Percentiles rank a stretch among this genome's conserved stretches.
phyloP scores from a whole-genome alignment of 2,797 vertebrate genomes.

The Tapirus indicus region DNA sequence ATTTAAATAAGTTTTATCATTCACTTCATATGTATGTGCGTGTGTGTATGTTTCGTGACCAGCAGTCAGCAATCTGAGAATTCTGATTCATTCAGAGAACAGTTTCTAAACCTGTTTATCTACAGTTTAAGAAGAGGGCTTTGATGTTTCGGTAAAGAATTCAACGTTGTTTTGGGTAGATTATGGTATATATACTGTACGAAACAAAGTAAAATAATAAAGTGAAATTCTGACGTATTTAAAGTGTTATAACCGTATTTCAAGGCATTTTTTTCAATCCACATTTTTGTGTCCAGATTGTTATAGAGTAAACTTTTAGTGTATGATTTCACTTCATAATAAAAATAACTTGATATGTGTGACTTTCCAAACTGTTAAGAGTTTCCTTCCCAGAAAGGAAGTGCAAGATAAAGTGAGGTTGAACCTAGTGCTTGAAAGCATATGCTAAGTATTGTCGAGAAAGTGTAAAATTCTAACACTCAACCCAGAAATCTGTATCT shows the following conservation, averaged over 20 bases:
- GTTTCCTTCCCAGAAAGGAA: background rate
- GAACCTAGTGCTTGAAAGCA: background rate
- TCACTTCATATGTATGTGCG: background rate
- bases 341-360: background rate
- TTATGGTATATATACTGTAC: background rate
- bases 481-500: no score
- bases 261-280: background rate
- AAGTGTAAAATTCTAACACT: background rate
- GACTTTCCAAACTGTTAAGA: background rate
- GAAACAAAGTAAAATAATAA: background rate
- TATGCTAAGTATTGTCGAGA: background rate
- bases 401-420: background rate
- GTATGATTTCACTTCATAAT: background rate
- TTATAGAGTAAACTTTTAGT: background rate
- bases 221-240: background rate
- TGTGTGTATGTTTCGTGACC: background rate
- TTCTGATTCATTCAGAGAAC: background rate
- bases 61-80: background rate
- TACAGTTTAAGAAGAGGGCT: no score
- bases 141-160: background rate
- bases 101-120: background rate
- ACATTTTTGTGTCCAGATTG: background rate
- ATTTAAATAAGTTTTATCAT: background rate
- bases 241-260: background rate
- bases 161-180: background rate